Evolutionary conservation across 2,797 vertebrate species (phyloP).

Genomic region (Coreius guichenoti): DNA sequence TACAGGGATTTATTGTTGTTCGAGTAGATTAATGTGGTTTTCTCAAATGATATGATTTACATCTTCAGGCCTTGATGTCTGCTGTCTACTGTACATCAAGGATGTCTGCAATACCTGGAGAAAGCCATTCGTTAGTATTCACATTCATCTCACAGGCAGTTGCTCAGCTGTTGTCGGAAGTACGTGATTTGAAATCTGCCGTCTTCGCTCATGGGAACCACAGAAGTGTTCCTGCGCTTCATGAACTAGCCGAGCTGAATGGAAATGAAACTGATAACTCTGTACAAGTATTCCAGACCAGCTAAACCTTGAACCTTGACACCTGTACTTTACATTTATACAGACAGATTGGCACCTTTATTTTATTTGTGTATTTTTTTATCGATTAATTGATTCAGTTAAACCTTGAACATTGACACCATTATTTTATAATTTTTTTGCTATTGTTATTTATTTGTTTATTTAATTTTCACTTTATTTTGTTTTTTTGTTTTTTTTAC

Average conservation of each 20-base stretch:
- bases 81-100: not conserved
- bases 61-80: not conserved
- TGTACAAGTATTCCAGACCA: not conserved
- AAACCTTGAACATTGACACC: too few relatives aligned
- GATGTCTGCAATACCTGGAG: not conserved
- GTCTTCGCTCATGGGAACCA: not conserved
- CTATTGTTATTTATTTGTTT: too few relatives aligned
- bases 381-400: too few relatives aligned
- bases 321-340: not conserved
- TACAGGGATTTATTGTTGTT: conserved; percentile 16
- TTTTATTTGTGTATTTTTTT: too few relatives aligned
- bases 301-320: not conserved
- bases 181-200: conserved; percentile 8
- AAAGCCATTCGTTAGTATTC: not conserved
- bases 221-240: not conserved
- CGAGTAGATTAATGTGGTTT: conserved; percentile 40
- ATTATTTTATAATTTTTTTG: too few relatives aligned
- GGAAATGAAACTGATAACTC: not conserved
- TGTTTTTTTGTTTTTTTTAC: too few relatives aligned
- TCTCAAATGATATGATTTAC: conserved; percentile 40
- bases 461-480: too few relatives aligned
- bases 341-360: not conserved
- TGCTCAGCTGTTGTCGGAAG: not conserved
- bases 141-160: conserved; percentile 11
- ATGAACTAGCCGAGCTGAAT: not conserved